A percentile compares a stretch with the other conserved stretches of the same genome.
phyloP scores from a whole-genome alignment of 2,888 invertebrate genomes.

The Drosophila bunnanda region DNA sequence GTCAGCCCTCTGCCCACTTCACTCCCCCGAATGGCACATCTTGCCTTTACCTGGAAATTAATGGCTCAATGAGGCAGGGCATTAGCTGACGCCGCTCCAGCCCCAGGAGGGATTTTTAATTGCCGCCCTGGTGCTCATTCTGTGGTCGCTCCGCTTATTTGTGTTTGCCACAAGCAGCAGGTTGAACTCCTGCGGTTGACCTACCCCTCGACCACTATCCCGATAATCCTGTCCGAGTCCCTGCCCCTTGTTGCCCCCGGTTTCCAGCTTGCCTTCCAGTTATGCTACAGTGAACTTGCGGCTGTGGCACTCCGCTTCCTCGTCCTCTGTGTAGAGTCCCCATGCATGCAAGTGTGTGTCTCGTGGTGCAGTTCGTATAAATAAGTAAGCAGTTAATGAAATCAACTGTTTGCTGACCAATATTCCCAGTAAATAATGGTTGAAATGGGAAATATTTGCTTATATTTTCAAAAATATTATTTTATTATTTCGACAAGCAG shows the following conservation, averaged over 20 bases:
- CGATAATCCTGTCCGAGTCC: slow-evolving; percentile 14
- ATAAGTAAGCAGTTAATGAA: slow-evolving; percentile 28
- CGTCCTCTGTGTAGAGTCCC: not conserved
- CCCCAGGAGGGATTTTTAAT: slow-evolving; percentile 64
- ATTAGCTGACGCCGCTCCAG: slow-evolving; percentile 44
- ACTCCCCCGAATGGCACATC: slow-evolving; percentile 27
- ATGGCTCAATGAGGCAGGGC: slow-evolving; percentile 65
- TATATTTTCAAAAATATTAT: not conserved
- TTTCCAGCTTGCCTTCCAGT: slow-evolving; percentile 4
- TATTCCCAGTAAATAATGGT: not conserved
- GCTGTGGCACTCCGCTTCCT: slow-evolving; percentile 18
- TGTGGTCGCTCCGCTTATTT: slow-evolving; percentile 64
- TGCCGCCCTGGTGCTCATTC: slow-evolving; percentile 58
- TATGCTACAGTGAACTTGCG: slow-evolving; percentile 37
- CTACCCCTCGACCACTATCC: slow-evolving; percentile 3
- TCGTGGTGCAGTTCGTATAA: slow-evolving; percentile 29
- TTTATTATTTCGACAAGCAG: not conserved
- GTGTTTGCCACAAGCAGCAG: slow-evolving; percentile 43
- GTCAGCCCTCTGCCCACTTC: slow-evolving; percentile 3
- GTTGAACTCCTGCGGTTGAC: slow-evolving; percentile 40
- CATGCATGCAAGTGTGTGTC: slow-evolving; percentile 19
- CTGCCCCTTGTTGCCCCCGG: slow-evolving; percentile 4
- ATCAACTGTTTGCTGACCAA: slow-evolving; percentile 15
- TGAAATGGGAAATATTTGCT: not conserved
- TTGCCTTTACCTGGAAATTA: slow-evolving; percentile 58